Conservation (phyloP, 2,797 vertebrate genomes). For the Brotogeris chrysoptera region DNA sequence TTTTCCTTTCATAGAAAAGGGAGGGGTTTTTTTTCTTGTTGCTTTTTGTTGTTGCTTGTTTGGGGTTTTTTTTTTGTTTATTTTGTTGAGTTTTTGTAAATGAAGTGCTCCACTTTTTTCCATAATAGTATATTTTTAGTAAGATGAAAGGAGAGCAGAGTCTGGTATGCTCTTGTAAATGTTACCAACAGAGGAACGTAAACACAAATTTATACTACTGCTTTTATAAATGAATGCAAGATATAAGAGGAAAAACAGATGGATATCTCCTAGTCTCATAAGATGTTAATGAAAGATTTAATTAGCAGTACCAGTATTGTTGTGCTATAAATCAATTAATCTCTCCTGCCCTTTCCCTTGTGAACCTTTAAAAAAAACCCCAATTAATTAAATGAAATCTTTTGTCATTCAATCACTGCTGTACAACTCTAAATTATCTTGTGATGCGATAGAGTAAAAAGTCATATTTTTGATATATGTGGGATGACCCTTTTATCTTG, state of each 20-base stretch:
- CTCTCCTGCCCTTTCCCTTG: constrained; percentile 6
- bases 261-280: background rate
- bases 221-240: background rate
- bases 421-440: background rate
- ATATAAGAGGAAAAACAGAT: background rate
- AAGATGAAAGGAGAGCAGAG: background rate
- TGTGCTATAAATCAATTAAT: constrained; percentile 38
- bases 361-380: background rate
- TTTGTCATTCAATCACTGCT: constrained; percentile 12
- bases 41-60: background rate
- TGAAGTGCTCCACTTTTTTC: background rate
- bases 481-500: background rate
- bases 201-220: background rate
- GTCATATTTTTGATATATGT: background rate
- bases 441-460: background rate
- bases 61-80: too few species aligned
- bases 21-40: background rate
- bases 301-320: constrained; percentile 21
- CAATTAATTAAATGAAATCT: constrained; percentile 31
- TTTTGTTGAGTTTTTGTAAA: background rate
- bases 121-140: background rate
- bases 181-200: background rate
- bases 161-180: background rate
- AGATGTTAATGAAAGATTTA: constrained; percentile 36
- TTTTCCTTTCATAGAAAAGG: background rate